These are phyloP conservation scores for Globia sparganii DNA, from an alignment of 2,888 invertebrate genomes.

Conservation along the genomic window DNA sequence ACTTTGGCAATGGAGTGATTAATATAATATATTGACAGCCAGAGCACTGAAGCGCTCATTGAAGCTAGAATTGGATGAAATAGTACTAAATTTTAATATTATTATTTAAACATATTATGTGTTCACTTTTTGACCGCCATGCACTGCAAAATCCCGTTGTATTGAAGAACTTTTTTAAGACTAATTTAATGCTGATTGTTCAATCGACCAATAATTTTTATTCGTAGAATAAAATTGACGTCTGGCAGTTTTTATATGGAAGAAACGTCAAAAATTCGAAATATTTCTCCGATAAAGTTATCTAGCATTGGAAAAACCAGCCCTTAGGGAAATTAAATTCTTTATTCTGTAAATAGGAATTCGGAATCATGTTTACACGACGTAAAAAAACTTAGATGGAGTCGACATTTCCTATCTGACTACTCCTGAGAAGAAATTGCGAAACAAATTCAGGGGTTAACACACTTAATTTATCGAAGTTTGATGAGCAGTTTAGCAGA, in stretches of 20 bases:
- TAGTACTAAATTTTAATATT: conserved; percentile 36
- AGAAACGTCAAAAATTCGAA: no score
- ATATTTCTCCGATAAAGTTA: no score
- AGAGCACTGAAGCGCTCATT: conserved; percentile 36
- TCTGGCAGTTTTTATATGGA: no score
- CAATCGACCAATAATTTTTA: no score
- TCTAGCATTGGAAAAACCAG: no score
- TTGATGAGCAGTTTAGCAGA: conserved; percentile 1
- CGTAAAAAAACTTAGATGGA: background rate
- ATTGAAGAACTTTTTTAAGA: background rate
- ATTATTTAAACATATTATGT: conserved; percentile 43
- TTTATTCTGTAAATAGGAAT: background rate
- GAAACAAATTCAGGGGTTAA: background rate
- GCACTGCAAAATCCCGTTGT: background rate
- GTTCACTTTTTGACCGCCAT: conserved; percentile 55
- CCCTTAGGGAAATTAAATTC: no score
- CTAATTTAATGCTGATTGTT: no score
- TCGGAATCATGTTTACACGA: background rate
- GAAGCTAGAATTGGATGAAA: conserved; percentile 42
- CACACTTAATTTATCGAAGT: conserved; percentile 7
- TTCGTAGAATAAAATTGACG: no score
- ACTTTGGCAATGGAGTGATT: conserved; percentile 40
- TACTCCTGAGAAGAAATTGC: background rate
- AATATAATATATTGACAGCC: conserved; percentile 35
- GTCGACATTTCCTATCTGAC: background rate